phyloP scores from a whole-genome alignment of 2,797 vertebrate species.

The Silurus aristotelis region DNA sequence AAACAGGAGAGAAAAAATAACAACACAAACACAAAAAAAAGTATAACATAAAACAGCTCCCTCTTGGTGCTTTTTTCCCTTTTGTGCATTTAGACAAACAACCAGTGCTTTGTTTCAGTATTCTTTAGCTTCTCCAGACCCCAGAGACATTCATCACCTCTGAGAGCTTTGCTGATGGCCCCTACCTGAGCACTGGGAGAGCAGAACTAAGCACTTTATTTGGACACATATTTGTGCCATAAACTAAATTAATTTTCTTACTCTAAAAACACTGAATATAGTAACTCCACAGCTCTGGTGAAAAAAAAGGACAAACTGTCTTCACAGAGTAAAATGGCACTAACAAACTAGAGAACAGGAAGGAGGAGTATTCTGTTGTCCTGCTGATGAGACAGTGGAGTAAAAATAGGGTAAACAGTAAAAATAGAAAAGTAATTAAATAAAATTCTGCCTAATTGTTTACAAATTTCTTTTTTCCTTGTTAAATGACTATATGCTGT shows the following conservation, averaged over 20 bases:
- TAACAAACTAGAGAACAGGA: background rate
- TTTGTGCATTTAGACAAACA: conserved; percentile 42
- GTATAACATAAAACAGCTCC: conserved; percentile 16
- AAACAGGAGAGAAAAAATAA: conserved; percentile 1
- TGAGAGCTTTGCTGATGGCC: conserved; percentile 11
- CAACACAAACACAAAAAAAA: conserved; percentile 15
- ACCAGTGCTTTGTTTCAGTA: conserved; percentile 29
- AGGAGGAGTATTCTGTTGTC: background rate
- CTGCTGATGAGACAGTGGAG: too few species aligned
- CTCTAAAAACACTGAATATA: background rate
- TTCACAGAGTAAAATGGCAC: background rate
- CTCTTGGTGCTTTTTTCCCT: conserved; percentile 30
- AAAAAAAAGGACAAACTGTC: background rate
- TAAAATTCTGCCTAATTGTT: too few species aligned
- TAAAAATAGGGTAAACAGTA: background rate
- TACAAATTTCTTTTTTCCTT: background rate
- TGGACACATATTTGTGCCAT: background rate
- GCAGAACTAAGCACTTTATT: background rate
- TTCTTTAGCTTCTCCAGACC: conserved; percentile 22
- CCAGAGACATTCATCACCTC: conserved; percentile 30
- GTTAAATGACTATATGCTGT: background rate
- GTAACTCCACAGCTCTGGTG: background rate
- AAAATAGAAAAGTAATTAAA: background rate
- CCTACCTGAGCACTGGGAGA: background rate
- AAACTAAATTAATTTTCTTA: background rate